Percentiles rank a stretch among this genome's conserved stretches.
phyloP scores from a whole-genome alignment of 2,113 vertebrate species.

The Grallaria varia region DNA sequence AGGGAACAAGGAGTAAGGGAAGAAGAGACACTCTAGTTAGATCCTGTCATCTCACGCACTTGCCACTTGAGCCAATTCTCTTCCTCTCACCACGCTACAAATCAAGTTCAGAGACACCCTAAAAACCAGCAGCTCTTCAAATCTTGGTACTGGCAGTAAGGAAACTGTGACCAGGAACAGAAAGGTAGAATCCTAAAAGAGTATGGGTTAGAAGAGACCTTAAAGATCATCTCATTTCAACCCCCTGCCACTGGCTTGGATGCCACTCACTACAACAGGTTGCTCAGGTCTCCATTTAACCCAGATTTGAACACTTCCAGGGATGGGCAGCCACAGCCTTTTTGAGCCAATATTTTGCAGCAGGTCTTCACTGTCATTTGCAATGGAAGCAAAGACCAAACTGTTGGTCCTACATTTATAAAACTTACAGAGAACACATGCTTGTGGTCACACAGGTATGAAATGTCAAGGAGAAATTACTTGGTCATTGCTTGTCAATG shows the following conservation, averaged over 20 bases:
- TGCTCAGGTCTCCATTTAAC: background rate
- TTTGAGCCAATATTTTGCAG: background rate
- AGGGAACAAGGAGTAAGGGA: background rate
- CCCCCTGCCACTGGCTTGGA: background rate
- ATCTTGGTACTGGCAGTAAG: background rate
- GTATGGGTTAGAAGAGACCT: background rate
- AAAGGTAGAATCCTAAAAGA: background rate
- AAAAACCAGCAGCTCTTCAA: background rate
- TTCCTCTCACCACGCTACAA: background rate
- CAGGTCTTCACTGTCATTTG: background rate
- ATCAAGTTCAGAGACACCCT: background rate
- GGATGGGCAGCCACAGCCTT: background rate
- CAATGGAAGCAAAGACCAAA: background rate
- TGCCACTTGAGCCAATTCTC: background rate
- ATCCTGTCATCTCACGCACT: fast-evolving
- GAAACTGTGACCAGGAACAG: background rate
- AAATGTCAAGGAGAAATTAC: background rate
- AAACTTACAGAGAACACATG: background rate
- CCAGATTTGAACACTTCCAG: background rate
- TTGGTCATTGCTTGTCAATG: background rate
- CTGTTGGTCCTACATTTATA: background rate
- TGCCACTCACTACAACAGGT: background rate
- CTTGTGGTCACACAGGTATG: background rate
- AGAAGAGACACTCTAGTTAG: background rate
- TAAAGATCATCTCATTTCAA: background rate